These are phyloP conservation scores for Hylaeus volcanicus DNA, from an alignment of 1,140 invertebrate species.

Conservation along the genomic window DNA sequence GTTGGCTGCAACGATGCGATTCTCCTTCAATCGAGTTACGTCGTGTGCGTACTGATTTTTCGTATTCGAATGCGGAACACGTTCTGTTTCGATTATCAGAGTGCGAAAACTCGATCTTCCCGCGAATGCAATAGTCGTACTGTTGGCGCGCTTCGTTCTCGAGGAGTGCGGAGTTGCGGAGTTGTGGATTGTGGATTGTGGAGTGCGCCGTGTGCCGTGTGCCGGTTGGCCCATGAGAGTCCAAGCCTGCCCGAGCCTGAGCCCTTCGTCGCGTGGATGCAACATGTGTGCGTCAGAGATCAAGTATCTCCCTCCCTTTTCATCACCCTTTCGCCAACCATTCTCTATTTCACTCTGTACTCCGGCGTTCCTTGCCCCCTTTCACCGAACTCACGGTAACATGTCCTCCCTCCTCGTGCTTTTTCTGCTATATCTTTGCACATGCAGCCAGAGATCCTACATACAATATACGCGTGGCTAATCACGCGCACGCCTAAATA, in stretches of 20 bases:
- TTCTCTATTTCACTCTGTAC: background rate
- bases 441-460: constrained; percentile 17
- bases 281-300: constrained; percentile 76
- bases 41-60: constrained; percentile 14
- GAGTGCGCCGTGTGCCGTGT: too few species aligned
- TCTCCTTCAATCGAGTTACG: background rate
- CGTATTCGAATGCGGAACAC: constrained; percentile 17
- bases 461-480: background rate
- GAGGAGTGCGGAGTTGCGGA: constrained; percentile 3
- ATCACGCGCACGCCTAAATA: background rate
- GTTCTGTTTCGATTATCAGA: constrained; percentile 4
- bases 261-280: constrained; percentile 62
- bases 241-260: background rate
- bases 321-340: background rate
- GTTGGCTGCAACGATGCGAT: background rate
- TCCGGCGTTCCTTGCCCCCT: constrained; percentile 21
- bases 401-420: background rate
- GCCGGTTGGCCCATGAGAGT: constrained; percentile 36
- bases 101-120: constrained; percentile 35
- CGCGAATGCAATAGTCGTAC: constrained; percentile 37
- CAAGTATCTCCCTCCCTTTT: constrained; percentile 65
- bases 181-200: too few species aligned
- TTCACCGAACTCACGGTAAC: constrained; percentile 30
- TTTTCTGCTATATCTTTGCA: constrained; percentile 27
- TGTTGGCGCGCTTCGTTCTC: constrained; percentile 31